Evolutionary conservation across 2,888 invertebrate genomes (phyloP).

Genomic region (Phyllotreta cruciferae): DNA sequence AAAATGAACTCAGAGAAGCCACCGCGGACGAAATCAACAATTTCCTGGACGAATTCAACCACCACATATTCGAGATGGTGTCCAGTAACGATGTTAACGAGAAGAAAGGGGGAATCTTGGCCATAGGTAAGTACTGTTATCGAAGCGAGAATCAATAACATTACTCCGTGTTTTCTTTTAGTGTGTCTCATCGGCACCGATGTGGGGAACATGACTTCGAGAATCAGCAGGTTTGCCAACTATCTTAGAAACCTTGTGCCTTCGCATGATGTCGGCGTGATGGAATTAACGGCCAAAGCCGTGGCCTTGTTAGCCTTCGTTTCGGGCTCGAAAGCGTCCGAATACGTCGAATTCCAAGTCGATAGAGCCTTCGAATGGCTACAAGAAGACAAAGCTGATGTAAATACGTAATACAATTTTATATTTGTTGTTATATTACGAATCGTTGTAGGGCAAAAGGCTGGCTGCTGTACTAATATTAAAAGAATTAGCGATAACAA

Average conservation of each 20-base stretch:
- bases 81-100: constrained; percentile 91
- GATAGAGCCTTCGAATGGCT: constrained; percentile 96
- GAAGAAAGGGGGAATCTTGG: constrained; percentile 93
- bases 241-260: constrained; percentile 89
- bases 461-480: constrained; percentile 92
- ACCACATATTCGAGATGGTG: constrained; percentile 96
- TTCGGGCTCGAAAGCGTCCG: constrained; percentile 92
- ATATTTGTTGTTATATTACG: neutral
- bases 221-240: constrained; percentile 91
- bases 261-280: constrained; percentile 89
- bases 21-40: constrained; percentile 87
- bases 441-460: constrained; percentile 70
- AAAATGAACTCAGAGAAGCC: constrained; percentile 88
- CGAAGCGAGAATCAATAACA: neutral
- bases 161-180: constrained; percentile 59
- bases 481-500: constrained; percentile 91
- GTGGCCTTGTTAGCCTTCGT: constrained; percentile 91
- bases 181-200: constrained; percentile 94
- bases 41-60: constrained; percentile 94
- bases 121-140: constrained; percentile 71
- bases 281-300: constrained; percentile 96
- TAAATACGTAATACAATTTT: constrained; percentile 41
- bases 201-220: constrained; percentile 88
- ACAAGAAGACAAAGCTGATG: constrained; percentile 86
- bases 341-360: constrained; percentile 98